Base-by-base conservation (phyloP, 2,113 vertebrate species). In the Gallinago jamesoni region DNA sequence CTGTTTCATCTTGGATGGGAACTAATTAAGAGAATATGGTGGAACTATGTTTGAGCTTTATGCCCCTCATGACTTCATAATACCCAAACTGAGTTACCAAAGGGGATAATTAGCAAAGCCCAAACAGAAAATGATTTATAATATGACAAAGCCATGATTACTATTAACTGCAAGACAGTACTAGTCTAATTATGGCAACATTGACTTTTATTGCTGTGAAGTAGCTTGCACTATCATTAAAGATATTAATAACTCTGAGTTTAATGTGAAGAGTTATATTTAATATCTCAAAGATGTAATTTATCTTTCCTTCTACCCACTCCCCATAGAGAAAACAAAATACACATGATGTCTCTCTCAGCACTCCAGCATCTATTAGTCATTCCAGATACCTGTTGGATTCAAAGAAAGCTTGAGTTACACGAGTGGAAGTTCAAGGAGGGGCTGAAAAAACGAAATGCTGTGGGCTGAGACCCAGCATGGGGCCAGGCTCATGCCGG, bases 41-140 rank as follows among this genome's bases (percentile, higher is more conserved):
- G 18, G 67, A 96, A 81, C 76, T 90, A 91, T 94, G 92, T 96
- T 96, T 75, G 80, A 86, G 82, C 62, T 87, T 81, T 66, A 67
- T 60, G 82, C 95, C 93, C 63, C 91, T 37, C 30, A 67, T 80
- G 93, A 87, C 96, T 94, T 82, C 74, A 78, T 70, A 67, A 90
- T 89, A 94, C 91, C 84, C 94, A 85, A 72, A 84, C 89, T 68
- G 37, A 97, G 91, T 69, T 93, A 97, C 97, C 83, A 35, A 93
- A 94, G 94, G 97, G 95, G 77, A 97, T 97, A 98, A 98, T 98
- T 98, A 98, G 95, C 93, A 57, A 96, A 96, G 94, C 94, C 97
- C 97, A 98, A 97, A 97, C 95, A 96, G 78, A 97, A 96, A 95
- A 95, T 4, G 37, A 98, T 97, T 98, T 97, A 97, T 95, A 80